phyloP scores from a whole-genome alignment of 2,888 invertebrate species.

The Drosophila neutralis region DNA sequence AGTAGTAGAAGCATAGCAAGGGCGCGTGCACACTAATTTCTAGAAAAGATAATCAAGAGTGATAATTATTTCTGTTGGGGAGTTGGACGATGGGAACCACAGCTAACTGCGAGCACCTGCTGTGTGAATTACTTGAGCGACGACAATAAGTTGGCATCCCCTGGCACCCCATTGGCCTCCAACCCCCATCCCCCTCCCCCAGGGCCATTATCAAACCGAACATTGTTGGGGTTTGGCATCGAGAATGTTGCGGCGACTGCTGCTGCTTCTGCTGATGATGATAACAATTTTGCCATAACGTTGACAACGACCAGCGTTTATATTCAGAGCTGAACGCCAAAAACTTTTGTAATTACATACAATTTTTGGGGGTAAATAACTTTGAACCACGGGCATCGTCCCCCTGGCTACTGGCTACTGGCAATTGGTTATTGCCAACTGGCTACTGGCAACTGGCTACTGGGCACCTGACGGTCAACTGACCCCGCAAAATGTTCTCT shows the following conservation, averaged over 20 bases:
- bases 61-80: conserved; percentile 74
- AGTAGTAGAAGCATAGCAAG: conserved; percentile 7
- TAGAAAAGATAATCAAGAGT: conserved; percentile 79
- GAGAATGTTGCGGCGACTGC: conserved; percentile 5
- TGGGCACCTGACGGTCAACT: conserved; percentile 27
- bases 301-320: conserved; percentile 76
- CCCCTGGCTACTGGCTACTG: conserved; percentile 30
- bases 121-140: conserved; percentile 76
- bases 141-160: conserved; percentile 75
- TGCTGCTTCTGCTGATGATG: conserved; percentile 60
- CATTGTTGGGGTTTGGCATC: conserved; percentile 53
- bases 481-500: conserved; percentile 74
- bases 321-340: conserved; percentile 67
- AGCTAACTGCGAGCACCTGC: conserved; percentile 77
- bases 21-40: conserved; percentile 74
- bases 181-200: neutral
- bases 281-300: conserved; percentile 78
- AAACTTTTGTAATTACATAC: conserved; percentile 82
- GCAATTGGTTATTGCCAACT: neutral
- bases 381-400: conserved; percentile 63
- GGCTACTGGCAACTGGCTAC: neutral
- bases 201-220: neutral
- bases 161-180: conserved; percentile 17
- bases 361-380: conserved; percentile 77
- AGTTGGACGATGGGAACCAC: conserved; percentile 70